Base-by-base conservation (phyloP, 2,888 invertebrate species). In the Oxycera nigricornis region DNA sequence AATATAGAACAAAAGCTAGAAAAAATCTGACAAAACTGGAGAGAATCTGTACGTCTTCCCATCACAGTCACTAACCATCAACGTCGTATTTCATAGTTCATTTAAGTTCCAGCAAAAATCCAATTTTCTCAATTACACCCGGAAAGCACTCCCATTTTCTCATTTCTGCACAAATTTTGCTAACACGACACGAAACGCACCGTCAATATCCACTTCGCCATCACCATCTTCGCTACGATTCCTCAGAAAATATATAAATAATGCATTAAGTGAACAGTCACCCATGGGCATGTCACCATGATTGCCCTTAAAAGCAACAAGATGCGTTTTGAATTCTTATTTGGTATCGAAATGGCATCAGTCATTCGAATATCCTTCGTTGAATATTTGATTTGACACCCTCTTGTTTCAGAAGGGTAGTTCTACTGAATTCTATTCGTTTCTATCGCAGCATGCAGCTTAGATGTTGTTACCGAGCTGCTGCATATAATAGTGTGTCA, bases 371-470 rank as follows among this genome's bases (percentile, higher is more conserved):
- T 30, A 68, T 68, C 67, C 67, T 46, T 46, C 14, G 35, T 24
- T 68, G 67, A 46, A 67, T 67, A 68, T 68, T 68, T 68, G 67
- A 68, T 46, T 68, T 46, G 67, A 46, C 65, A 68, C 67, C 67
- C 67, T 68, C 17, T 6, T 46, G 2, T 22, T 26, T 65, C 59
- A 28, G n/a, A 59, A 28, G 11, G 59, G 26, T 59, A 14, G 4
- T 7, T 46, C 17, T 46, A 17, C 11, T 59, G 59, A 17, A 22
- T 17, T 55, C 28, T 59, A n/a, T 30, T n/a, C 14, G 26, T 20
- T 59, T 24, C 24, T 6, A 17, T 2, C 59, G 28, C 28, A 28
- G 28, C 55, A 55, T 55, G 55, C 59, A 59, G 14, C 24, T 6
- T 35, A 6, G 3, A 17, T 46, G 14, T 7, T 30, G 28, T 24